These are phyloP conservation scores for Hemibagrus guttatus DNA, from an alignment of 2,797 vertebrate species.

Conservation along the genomic window DNA sequence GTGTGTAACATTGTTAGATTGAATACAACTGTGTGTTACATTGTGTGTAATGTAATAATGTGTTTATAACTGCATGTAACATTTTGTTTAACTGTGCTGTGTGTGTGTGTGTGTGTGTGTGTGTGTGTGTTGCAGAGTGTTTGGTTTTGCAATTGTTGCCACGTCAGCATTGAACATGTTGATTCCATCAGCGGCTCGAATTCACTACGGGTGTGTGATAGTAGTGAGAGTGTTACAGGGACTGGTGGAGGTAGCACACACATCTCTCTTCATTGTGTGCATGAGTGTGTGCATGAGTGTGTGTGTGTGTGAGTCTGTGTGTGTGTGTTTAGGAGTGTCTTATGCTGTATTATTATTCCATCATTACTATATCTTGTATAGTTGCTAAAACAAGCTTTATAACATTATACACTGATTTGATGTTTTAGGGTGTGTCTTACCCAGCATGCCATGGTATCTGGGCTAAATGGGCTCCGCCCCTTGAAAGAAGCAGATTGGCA, in stretches of 20 bases:
- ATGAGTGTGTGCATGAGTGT: neutral
- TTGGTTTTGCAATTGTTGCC: conserved; percentile 90
- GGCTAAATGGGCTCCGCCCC: conserved; percentile 84
- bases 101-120: neutral
- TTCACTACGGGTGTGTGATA: conserved; percentile 88
- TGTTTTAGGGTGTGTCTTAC: conserved; percentile 79
- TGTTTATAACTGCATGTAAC: neutral
- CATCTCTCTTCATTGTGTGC: neutral
- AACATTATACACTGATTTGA: neutral
- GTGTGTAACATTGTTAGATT: neutral
- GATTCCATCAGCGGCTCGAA: conserved; percentile 84
- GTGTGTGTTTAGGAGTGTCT: neutral
- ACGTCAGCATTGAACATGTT: conserved; percentile 89
- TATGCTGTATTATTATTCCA: neutral
- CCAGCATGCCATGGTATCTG: conserved; percentile 86
- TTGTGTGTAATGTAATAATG: neutral
- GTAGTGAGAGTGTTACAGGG: conserved; percentile 87
- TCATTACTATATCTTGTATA: neutral
- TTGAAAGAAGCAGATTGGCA: conserved; percentile 82
- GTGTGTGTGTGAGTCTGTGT: too few species aligned
- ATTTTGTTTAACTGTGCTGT: neutral
- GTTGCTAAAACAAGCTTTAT: neutral
- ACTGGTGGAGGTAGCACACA: conserved; percentile 82
- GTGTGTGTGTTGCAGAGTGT: conserved; percentile 75
- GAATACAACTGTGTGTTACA: neutral